Percentiles rank a stretch among this genome's conserved stretches.
phyloP scores from a whole-genome alignment of 2,113 vertebrate genomes.

The Mionectes macconnelli region DNA sequence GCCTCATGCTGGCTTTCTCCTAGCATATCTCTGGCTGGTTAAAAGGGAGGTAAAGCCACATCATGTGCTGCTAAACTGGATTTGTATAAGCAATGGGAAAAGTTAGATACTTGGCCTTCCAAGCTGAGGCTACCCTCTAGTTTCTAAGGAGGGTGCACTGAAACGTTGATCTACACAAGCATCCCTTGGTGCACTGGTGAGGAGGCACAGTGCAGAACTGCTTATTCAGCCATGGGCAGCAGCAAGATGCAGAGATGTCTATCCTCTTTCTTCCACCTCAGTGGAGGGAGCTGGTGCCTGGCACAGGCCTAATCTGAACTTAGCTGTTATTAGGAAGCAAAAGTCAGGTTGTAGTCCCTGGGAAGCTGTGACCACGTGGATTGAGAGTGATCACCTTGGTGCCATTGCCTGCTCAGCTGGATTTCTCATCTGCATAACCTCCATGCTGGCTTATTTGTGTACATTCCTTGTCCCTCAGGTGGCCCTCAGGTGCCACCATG shows the following conservation, averaged over 20 bases:
- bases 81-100: background rate
- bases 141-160: background rate
- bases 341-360: background rate
- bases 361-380: background rate
- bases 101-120: background rate
- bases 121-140: background rate
- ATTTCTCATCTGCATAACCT: background rate
- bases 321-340: background rate
- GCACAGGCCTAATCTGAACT: background rate
- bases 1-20: background rate
- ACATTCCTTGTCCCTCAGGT: background rate
- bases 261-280: background rate
- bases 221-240: background rate
- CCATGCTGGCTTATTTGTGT: background rate
- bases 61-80: background rate
- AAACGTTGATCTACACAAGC: background rate
- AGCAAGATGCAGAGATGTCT: background rate
- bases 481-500: background rate
- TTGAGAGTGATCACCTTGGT: background rate
- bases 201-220: background rate
- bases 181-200: fast-evolving
- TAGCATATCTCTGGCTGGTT: background rate
- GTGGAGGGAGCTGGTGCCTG: background rate
- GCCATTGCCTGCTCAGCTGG: background rate
- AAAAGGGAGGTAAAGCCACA: background rate